Evolutionary conservation across 1,140 invertebrate species (phyloP).

Genomic region (Probaryconus sp.): DNA sequence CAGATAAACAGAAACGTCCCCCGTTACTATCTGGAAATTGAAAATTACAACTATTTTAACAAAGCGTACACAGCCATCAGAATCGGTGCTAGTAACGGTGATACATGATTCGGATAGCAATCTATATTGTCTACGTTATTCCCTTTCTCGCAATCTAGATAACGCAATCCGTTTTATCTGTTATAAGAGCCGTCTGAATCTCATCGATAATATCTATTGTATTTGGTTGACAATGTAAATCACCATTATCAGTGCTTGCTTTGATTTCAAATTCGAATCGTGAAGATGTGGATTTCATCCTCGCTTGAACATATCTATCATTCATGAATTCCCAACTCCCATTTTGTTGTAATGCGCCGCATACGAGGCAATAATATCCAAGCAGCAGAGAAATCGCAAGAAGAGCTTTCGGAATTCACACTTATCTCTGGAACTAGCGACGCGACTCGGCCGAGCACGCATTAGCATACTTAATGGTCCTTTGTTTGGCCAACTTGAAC

Average conservation of each 20-base stretch:
- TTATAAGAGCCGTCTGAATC: conserved; percentile 22
- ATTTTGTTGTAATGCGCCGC: conserved; percentile 36
- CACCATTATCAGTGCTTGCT: conserved; percentile 7
- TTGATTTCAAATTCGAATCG: conserved; percentile 14
- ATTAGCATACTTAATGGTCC: conserved; percentile 76
- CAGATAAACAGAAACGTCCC: too few species aligned
- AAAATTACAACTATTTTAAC: conserved; percentile 25
- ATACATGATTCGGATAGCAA: conserved; percentile 31
- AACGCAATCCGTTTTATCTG: conserved; percentile 26
- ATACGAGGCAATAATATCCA: conserved; percentile 32
- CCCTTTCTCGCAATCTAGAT: conserved; percentile 4
- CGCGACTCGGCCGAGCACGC: conserved; percentile 58
- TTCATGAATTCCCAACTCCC: conserved; percentile 28
- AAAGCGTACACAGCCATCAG: conserved; percentile 32
- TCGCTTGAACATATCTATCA: conserved; percentile 45
- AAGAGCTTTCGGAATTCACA: conserved; percentile 64
- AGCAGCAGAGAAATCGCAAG: conserved; percentile 39
- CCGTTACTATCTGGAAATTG: too few species aligned
- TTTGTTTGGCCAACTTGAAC: conserved; percentile 75
- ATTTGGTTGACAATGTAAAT: conserved; percentile 33
- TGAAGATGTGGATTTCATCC: conserved; percentile 23
- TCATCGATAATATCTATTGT: conserved; percentile 36
- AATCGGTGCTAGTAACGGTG: conserved; percentile 34
- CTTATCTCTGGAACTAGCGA: conserved; percentile 64
- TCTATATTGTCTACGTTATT: conserved; percentile 48